A percentile compares a stretch with the other conserved stretches of the same genome.
Conservation (phyloP, 2,888 invertebrate genomes). For the Ennomos erosarius region DNA sequence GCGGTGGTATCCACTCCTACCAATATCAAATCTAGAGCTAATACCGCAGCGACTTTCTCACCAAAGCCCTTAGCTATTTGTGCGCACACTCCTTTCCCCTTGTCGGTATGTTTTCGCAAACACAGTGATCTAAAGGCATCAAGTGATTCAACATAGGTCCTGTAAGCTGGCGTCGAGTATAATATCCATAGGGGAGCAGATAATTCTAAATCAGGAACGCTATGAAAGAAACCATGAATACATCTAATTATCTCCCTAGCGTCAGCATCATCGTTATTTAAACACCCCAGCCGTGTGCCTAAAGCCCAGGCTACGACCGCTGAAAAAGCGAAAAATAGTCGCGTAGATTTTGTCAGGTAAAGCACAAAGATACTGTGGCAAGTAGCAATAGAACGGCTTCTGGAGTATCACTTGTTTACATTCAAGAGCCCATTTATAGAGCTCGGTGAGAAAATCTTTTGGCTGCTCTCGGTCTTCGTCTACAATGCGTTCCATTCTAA, state of each 20-base stretch:
- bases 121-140: constrained; percentile 89
- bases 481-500: constrained; percentile 87
- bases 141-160: constrained; percentile 88
- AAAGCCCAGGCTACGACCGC: constrained; percentile 93
- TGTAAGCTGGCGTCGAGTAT: constrained; percentile 89
- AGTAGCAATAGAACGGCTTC: constrained; percentile 40
- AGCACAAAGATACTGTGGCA: constrained; percentile 41
- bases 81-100: constrained; percentile 77
- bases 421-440: constrained; percentile 93
- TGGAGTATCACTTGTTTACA: constrained; percentile 86
- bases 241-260: constrained; percentile 91
- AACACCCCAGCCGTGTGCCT: constrained; percentile 91
- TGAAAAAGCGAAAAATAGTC: constrained; percentile 62
- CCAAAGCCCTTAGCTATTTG: constrained; percentile 69
- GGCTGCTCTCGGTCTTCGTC: constrained; percentile 87
- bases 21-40: constrained; percentile 90
- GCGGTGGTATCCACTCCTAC: constrained; percentile 94
- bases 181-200: constrained; percentile 91
- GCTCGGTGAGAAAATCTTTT: constrained; percentile 88
- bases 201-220: constrained; percentile 90
- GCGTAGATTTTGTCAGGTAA: constrained; percentile 40
- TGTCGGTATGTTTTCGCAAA: constrained; percentile 72
- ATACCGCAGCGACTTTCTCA: constrained; percentile 86
- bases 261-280: constrained; percentile 88
- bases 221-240: constrained; percentile 91